Conservation (phyloP, 2,113 vertebrate species). For the Sinocyclocheilus maitianheensis region DNA sequence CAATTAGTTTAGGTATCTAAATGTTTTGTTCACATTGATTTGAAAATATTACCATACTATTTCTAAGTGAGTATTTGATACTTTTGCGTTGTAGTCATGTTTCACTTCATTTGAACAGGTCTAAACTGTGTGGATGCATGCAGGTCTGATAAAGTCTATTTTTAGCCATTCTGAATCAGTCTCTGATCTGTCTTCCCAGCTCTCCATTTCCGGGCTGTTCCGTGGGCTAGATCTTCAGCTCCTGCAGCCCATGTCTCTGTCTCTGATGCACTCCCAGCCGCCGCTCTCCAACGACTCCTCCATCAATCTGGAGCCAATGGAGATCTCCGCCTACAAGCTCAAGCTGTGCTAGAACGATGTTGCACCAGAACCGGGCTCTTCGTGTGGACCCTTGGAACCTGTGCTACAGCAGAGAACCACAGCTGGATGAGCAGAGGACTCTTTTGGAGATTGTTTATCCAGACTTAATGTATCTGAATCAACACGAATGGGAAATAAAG, state of each 20-base stretch:
- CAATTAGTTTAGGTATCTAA: not conserved
- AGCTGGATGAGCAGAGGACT: conserved; percentile 15
- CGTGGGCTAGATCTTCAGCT: conserved; percentile 83
- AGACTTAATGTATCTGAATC: conserved; percentile 4
- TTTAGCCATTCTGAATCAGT: not conserved
- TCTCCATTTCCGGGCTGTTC: conserved; percentile 84
- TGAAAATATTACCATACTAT: not conserved
- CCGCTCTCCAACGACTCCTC: conserved; percentile 81
- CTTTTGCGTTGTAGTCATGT: not conserved
- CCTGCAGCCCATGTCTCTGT: conserved; percentile 89
- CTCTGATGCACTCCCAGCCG: conserved; percentile 83
- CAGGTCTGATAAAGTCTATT: conserved; percentile 4
- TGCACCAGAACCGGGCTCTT: conserved; percentile 38
- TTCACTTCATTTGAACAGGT: not conserved
- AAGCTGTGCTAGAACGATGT: conserved; percentile 80
- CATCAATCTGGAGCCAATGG: conserved; percentile 90
- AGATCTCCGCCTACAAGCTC: conserved; percentile 89
- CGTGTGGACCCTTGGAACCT: conserved; percentile 52
- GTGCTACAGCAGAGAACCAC: conserved; percentile 26
- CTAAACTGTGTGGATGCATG: not conserved
- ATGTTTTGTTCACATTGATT: not conserved
- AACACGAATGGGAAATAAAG: not conserved
- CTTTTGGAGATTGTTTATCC: conserved; percentile 22
- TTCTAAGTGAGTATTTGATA: no score
- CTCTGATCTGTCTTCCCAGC: conserved; percentile 67